These are phyloP conservation scores for Acrocephalus arundinaceus DNA, from an alignment of 2,113 vertebrate species.

Conservation along the genomic window DNA sequence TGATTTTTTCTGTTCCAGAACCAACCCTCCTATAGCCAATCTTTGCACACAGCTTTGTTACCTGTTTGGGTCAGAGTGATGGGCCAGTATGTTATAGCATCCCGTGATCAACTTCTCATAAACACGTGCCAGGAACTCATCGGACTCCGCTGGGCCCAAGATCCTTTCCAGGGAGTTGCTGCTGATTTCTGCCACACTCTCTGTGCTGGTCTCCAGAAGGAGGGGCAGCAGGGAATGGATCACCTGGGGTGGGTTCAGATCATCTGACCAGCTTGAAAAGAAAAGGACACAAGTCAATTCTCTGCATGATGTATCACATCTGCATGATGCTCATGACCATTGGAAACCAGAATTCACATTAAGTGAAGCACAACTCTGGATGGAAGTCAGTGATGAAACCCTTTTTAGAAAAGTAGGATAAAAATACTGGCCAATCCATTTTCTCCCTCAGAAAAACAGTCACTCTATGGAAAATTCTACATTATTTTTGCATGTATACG, in stretches of 20 bases:
- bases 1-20: background rate
- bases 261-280: constrained; percentile 82
- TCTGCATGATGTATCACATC: background rate
- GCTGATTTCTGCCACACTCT: constrained; percentile 94
- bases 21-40: background rate
- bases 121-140: constrained; percentile 91
- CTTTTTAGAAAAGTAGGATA: background rate
- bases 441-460: background rate
- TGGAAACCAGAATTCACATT: background rate
- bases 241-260: constrained; percentile 88
- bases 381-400: background rate
- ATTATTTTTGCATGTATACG: background rate
- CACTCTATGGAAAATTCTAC: background rate
- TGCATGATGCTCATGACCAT: rapidly evolving
- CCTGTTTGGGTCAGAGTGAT: constrained; percentile 93
- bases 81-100: constrained; percentile 95
- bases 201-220: constrained; percentile 92
- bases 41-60: constrained; percentile 8
- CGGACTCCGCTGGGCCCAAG: constrained; percentile 91
- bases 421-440: background rate
- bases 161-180: constrained; percentile 93
- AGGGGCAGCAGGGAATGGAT: constrained; percentile 89
- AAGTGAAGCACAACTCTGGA: background rate
- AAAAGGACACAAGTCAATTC: background rate
- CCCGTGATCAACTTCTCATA: constrained; percentile 93